Conservation (phyloP, 2,888 invertebrate genomes). For the Microdon myrmicae region DNA sequence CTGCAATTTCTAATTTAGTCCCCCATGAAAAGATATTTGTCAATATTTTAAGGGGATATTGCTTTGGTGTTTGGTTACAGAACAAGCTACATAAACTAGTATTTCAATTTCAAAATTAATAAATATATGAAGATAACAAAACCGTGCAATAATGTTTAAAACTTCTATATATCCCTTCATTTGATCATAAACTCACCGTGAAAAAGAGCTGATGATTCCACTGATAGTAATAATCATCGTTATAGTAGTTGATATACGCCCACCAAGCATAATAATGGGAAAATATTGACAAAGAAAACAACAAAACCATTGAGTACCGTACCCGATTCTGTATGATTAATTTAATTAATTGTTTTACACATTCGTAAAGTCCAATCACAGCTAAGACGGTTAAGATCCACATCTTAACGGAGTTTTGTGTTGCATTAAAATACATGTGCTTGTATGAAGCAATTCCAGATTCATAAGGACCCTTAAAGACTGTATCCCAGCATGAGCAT, state of each 20-base stretch:
- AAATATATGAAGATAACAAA: too few species aligned
- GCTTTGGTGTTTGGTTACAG: too few species aligned
- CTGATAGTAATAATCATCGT: slow-evolving; percentile 76
- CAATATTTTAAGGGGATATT: too few species aligned
- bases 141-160: too few species aligned
- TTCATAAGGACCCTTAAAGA: slow-evolving; percentile 79
- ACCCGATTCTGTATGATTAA: slow-evolving; percentile 69
- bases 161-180: too few species aligned
- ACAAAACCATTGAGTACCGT: slow-evolving; percentile 72
- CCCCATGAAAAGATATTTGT: too few species aligned
- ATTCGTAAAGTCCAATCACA: slow-evolving; percentile 73
- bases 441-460: slow-evolving; percentile 77
- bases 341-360: slow-evolving; percentile 70
- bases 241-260: slow-evolving; percentile 77
- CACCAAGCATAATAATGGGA: slow-evolving; percentile 79
- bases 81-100: too few species aligned
- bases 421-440: slow-evolving; percentile 78
- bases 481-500: slow-evolving; percentile 81
- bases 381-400: slow-evolving; percentile 73
- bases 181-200: slow-evolving; percentile 64
- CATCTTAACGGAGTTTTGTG: slow-evolving; percentile 74
- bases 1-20: too few species aligned
- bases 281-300: slow-evolving; percentile 73
- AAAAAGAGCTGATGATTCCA: slow-evolving; percentile 78
- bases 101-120: too few species aligned